Evolutionary conservation across 2,113 vertebrate genomes (phyloP).

Genomic region (Clarias gariepinus): DNA sequence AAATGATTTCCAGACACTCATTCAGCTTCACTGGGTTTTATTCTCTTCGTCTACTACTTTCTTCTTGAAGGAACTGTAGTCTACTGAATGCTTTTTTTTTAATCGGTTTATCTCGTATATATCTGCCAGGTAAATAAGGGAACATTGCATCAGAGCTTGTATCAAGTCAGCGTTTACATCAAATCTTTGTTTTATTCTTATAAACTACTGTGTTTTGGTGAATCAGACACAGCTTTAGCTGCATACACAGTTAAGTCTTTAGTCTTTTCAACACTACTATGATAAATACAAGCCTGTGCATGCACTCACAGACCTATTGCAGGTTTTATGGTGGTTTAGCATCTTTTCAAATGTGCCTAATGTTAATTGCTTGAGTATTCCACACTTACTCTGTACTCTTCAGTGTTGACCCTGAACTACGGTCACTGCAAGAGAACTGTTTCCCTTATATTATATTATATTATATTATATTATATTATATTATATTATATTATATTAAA

Average conservation of each 20-base stretch:
- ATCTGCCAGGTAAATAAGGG: neutral
- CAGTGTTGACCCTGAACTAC: neutral
- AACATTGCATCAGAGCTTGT: neutral
- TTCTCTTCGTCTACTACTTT: neutral
- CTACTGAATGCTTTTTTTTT: neutral
- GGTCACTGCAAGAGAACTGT: neutral
- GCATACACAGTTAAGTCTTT: neutral
- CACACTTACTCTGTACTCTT: slow-evolving; percentile 3
- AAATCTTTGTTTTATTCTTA: neutral
- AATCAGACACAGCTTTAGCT: neutral
- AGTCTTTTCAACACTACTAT: neutral
- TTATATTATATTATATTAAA: too few species aligned
- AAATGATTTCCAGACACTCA: neutral
- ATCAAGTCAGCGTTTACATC: neutral
- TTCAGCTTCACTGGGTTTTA: neutral
- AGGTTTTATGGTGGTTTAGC: neutral
- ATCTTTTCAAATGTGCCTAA: neutral
- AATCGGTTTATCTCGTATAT: neutral
- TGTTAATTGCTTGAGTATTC: neutral
- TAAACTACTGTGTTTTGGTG: neutral
- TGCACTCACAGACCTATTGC: neutral
- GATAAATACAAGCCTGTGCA: neutral
- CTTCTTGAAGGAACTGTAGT: neutral
- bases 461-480: too few species aligned
- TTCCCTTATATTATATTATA: too few species aligned